A percentile compares a stretch with the other conserved stretches of the same genome.
Conservation (phyloP, 1,140 invertebrate species). For the Ceratosolen fusciceps region DNA sequence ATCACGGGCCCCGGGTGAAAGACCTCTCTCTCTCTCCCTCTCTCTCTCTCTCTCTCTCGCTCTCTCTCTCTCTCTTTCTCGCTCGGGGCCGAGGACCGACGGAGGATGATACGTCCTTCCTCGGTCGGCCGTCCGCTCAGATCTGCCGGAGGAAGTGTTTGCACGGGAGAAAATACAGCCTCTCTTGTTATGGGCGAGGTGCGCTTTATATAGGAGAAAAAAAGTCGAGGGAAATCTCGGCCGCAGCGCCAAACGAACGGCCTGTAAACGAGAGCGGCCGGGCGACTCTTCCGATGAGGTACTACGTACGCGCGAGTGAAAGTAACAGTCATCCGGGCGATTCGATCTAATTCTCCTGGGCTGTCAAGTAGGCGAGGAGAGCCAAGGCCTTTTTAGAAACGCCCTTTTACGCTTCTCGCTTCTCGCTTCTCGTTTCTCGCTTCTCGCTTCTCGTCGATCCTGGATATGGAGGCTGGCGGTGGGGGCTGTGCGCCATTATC, state of each 20-base stretch:
- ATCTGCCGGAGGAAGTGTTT: background rate
- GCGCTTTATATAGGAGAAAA: constrained; percentile 12
- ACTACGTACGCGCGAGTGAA: constrained; percentile 55
- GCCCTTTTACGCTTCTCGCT: too few species aligned
- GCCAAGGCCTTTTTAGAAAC: too few species aligned
- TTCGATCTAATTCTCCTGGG: constrained; percentile 47
- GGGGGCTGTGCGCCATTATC: too few species aligned
- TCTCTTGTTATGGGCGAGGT: constrained; percentile 34
- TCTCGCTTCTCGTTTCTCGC: too few species aligned
- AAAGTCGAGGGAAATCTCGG: constrained; percentile 24
- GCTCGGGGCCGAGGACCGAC: background rate
- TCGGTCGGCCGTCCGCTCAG: too few species aligned
- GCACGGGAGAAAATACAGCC: constrained; percentile 37
- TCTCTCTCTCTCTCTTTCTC: background rate
- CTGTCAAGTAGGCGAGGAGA: constrained; percentile 3
- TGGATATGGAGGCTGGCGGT: too few species aligned
- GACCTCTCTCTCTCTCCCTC: background rate
- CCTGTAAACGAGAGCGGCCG: constrained; percentile 46
- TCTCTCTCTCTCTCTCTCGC: background rate
- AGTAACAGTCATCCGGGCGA: constrained; percentile 55
- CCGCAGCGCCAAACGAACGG: background rate
- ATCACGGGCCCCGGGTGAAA: constrained; percentile 37
- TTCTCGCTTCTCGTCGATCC: too few species aligned
- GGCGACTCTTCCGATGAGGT: constrained; percentile 25
- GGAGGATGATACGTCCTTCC: too few species aligned